phyloP scores from a whole-genome alignment of 1,140 invertebrate genomes.

The Radopholus similis region DNA sequence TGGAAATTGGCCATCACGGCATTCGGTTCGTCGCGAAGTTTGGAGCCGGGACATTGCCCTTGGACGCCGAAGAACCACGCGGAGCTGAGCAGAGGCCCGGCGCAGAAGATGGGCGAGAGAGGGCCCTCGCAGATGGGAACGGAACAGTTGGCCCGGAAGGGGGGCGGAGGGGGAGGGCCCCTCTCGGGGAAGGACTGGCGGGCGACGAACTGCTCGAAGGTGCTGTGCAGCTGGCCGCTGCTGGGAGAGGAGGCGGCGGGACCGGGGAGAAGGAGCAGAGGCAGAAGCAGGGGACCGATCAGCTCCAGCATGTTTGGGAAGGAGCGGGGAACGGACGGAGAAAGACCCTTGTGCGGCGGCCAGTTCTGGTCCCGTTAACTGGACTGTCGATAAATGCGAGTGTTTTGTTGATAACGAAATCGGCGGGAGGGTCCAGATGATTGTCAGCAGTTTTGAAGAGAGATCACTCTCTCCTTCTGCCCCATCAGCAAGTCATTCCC shows the following conservation, averaged over 20 bases:
- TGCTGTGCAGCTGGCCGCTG: not conserved
- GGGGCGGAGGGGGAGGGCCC: not conserved
- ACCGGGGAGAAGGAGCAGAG: not conserved
- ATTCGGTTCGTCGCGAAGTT: constrained; percentile 13
- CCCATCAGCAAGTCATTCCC: too few species aligned
- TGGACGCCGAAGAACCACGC: constrained; percentile 38
- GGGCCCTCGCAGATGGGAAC: constrained; percentile 32
- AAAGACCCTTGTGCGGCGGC: not conserved
- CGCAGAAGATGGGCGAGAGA: constrained; percentile 30
- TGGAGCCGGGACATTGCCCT: constrained; percentile 31
- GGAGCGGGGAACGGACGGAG: not conserved
- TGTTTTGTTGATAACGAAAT: too few species aligned
- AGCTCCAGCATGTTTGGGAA: too few species aligned
- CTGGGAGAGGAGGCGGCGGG: not conserved
- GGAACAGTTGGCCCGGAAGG: constrained; percentile 26
- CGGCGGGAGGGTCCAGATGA: too few species aligned
- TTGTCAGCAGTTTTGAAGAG: too few species aligned
- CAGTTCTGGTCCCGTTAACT: too few species aligned
- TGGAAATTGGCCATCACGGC: constrained; percentile 34
- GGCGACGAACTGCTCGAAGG: constrained; percentile 1
- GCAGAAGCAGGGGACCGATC: not conserved
- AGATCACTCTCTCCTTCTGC: too few species aligned
- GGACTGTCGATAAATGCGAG: too few species aligned
- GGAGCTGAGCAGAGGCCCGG: constrained; percentile 20
- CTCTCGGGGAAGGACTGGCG: not conserved